Conservation (phyloP, 2,797 vertebrate genomes). For the Myoxocephalus aenaeus region DNA sequence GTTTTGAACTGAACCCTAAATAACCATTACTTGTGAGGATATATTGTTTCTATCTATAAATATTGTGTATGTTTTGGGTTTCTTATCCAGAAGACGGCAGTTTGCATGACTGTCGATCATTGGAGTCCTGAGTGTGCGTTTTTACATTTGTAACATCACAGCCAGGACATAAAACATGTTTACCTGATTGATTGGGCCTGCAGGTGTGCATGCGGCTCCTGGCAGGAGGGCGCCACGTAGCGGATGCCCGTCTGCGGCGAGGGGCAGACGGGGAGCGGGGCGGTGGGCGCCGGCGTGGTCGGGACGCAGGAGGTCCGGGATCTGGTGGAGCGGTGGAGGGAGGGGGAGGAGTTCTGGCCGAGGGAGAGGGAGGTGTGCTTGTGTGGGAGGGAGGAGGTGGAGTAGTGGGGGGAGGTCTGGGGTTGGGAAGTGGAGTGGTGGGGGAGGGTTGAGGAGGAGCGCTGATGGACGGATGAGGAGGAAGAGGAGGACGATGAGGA, state of each 20-base stretch:
- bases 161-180: background rate
- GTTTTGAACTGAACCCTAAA: background rate
- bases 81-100: background rate
- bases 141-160: background rate
- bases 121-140: background rate
- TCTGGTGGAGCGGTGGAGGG: conserved; percentile 86
- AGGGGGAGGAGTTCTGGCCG: conserved; percentile 81
- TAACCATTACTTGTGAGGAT: background rate
- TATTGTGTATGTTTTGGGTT: background rate
- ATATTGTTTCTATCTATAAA: background rate
- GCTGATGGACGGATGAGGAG: conserved; percentile 69
- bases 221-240: conserved; percentile 82
- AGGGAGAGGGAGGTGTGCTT: conserved; percentile 77
- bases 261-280: conserved; percentile 80
- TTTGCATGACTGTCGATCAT: background rate
- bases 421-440: conserved; percentile 73
- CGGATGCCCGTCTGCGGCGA: conserved; percentile 80
- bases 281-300: conserved; percentile 82
- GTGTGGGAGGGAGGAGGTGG: conserved; percentile 86
- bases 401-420: conserved; percentile 73
- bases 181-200: conserved; percentile 82
- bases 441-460: conserved; percentile 77
- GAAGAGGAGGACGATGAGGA: conserved; percentile 70
- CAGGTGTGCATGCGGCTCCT: conserved; percentile 75
- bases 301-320: conserved; percentile 87